Base-by-base conservation (phyloP, 2,797 vertebrate genomes). In the Notolepis coatsorum region DNA sequence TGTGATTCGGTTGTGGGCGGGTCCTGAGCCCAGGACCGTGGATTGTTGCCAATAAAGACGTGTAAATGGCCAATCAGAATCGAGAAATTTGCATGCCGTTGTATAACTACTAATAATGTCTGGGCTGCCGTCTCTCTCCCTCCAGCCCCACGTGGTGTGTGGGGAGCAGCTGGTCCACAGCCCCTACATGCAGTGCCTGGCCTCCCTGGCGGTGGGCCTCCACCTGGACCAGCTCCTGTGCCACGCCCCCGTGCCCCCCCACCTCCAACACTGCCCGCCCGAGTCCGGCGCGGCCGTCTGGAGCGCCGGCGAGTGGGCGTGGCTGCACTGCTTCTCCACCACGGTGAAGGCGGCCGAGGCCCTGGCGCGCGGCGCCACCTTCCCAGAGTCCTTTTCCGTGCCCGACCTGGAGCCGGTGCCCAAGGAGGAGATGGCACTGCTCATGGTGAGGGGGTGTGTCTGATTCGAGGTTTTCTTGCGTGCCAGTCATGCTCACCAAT, bases 81-180 rank as follows among this genome's bases (percentile, higher is more conserved):
- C n/a, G n/a, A n/a, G n/a, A n/a, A n/a, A n/a, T n/a, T n/a, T n/a
- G n/a, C n/a, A n/a, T n/a, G n/a, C n/a, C n/a, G n/a, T n/a, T n/a
- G n/a, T n/a, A n/a, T n/a, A n/a, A n/a, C n/a, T 54, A 13, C 3
- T 41, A 15, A 56, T 15, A 10, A 20, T 21, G 21, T 31, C n/a
- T 33, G n/a, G 1, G 2, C n/a, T 62, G 5, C 6, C 10, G 9
- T n/a, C 9, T 12, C 4, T 28, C 1, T 8, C 47, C 59, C 57
- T 52, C 1, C 55, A 99, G 97, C 97, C 97, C 5, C 96, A 98
- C 0, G 97, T 99, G 1, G 95, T 98, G 1, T 98, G 97, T 54
- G 97, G 97, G 0, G 97, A 99, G 84, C 97, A 99, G 89, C 94
- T 99, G 0, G 94, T 99, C 55, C 97, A 99, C 65, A 99, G 97